Conservation (phyloP, 2,113 vertebrate genomes). For the Peromyscus maniculatus region DNA sequence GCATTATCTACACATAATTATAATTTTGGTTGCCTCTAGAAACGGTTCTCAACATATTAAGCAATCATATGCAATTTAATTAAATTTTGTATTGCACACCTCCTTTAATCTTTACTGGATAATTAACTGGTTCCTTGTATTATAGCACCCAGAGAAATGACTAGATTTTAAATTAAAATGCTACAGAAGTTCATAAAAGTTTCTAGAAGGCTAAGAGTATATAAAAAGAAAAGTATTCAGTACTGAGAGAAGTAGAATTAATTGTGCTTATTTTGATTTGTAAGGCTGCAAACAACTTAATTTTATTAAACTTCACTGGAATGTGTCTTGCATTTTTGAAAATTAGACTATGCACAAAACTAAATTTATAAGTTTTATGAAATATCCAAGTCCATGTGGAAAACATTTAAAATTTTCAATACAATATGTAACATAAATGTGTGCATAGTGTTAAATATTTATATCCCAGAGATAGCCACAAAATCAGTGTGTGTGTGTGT, state of each 20-base stretch:
- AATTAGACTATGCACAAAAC: slow-evolving; percentile 29
- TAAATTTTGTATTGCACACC: slow-evolving; percentile 72
- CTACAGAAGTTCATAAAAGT: slow-evolving; percentile 54
- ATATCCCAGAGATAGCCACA: neutral
- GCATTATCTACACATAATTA: slow-evolving; percentile 55
- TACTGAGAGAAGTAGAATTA: slow-evolving; percentile 45
- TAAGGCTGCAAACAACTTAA: slow-evolving; percentile 32
- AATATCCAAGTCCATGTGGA: slow-evolving; percentile 1
- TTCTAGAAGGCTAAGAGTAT: slow-evolving; percentile 46
- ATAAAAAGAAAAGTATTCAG: slow-evolving; percentile 34
- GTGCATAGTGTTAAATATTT: neutral
- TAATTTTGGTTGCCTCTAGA: slow-evolving; percentile 68
- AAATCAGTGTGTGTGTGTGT: neutral
- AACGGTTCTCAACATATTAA: slow-evolving; percentile 74
- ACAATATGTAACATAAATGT: neutral
- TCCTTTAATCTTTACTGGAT: slow-evolving; percentile 76
- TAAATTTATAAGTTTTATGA: slow-evolving; percentile 4
- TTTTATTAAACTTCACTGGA: slow-evolving; percentile 65
- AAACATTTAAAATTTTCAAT: slow-evolving; percentile 61
- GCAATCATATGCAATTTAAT: slow-evolving; percentile 69
- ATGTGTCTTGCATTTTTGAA: slow-evolving; percentile 60
- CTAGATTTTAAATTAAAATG: slow-evolving; percentile 69
- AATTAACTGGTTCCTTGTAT: slow-evolving; percentile 81
- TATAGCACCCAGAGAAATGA: slow-evolving; percentile 73
- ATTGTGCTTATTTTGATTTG: slow-evolving; percentile 32